Evolutionary conservation across 2,113 vertebrate species (phyloP).

Genomic region (Trogon surrucura): DNA sequence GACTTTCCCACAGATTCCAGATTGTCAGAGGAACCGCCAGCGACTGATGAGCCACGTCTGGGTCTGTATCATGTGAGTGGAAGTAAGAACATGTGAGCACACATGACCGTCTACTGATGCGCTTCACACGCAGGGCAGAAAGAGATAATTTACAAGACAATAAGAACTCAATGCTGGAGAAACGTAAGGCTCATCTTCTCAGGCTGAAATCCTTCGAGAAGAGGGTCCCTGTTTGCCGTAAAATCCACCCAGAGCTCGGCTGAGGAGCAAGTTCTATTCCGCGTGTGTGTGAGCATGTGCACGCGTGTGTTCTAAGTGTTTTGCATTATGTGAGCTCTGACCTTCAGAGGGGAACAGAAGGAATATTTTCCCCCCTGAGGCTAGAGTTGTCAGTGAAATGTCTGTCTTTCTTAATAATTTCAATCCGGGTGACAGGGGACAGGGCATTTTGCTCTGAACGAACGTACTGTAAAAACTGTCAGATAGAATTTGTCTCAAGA

Average conservation of each 20-base stretch:
- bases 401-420: constrained; percentile 78
- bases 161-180: background rate
- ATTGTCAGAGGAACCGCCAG: background rate
- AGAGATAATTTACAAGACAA: background rate
- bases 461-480: constrained; percentile 76
- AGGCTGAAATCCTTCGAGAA: background rate
- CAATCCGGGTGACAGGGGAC: constrained; percentile 72
- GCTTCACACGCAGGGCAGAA: background rate
- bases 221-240: background rate
- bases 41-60: background rate
- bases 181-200: background rate
- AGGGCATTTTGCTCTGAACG: constrained; percentile 73
- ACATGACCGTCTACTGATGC: background rate
- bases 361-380: constrained; percentile 68
- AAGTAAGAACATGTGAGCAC: background rate
- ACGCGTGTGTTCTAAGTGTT: constrained; percentile 26
- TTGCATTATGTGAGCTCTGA: constrained; percentile 66
- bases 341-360: constrained; percentile 76
- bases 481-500: constrained; percentile 75
- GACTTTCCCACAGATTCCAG: background rate
- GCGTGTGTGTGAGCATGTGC: background rate
- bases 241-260: background rate
- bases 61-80: background rate
- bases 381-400: constrained; percentile 66
- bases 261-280: background rate